Evolutionary conservation across 2,888 invertebrate genomes (phyloP).

Genomic region (Deilephila porcellus): DNA sequence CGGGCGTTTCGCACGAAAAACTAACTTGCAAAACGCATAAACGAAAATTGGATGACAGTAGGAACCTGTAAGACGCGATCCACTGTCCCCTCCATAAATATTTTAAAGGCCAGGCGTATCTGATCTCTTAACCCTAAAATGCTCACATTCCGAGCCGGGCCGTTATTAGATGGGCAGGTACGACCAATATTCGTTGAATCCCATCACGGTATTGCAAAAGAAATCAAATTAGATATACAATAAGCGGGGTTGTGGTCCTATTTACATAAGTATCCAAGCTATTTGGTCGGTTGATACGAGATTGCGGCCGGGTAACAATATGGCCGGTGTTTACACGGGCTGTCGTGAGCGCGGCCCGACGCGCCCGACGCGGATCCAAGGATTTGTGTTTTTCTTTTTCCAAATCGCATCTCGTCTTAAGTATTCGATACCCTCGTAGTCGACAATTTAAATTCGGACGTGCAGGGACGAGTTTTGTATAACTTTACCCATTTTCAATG

Average conservation of each 20-base stretch:
- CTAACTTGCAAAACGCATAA: slow-evolving; percentile 82
- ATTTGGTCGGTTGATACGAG: slow-evolving; percentile 80
- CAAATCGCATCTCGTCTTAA: slow-evolving; percentile 43
- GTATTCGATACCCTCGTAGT: slow-evolving; percentile 27
- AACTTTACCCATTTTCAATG: slow-evolving; percentile 6
- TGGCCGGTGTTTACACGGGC: slow-evolving; percentile 64
- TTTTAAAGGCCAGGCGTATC: slow-evolving; percentile 81
- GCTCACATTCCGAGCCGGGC: slow-evolving; percentile 62
- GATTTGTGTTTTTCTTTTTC: slow-evolving; percentile 45
- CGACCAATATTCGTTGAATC: slow-evolving; percentile 75
- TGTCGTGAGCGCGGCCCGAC: slow-evolving; percentile 49
- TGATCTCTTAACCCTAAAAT: slow-evolving; percentile 78
- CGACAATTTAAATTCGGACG: slow-evolving; percentile 25
- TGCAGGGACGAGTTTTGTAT: background rate
- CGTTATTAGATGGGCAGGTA: slow-evolving; percentile 78
- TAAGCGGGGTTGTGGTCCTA: slow-evolving; percentile 78
- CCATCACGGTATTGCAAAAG: slow-evolving; percentile 81
- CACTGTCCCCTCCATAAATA: slow-evolving; percentile 77
- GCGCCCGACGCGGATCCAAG: slow-evolving; percentile 46
- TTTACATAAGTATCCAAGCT: slow-evolving; percentile 83
- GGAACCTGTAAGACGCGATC: slow-evolving; percentile 58
- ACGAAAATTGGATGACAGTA: slow-evolving; percentile 82
- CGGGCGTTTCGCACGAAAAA: slow-evolving; percentile 69
- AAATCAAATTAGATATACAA: slow-evolving; percentile 85
- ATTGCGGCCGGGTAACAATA: slow-evolving; percentile 79